phyloP scores from a whole-genome alignment of 2,888 invertebrate genomes.

The Rhyacophila evoluta region DNA sequence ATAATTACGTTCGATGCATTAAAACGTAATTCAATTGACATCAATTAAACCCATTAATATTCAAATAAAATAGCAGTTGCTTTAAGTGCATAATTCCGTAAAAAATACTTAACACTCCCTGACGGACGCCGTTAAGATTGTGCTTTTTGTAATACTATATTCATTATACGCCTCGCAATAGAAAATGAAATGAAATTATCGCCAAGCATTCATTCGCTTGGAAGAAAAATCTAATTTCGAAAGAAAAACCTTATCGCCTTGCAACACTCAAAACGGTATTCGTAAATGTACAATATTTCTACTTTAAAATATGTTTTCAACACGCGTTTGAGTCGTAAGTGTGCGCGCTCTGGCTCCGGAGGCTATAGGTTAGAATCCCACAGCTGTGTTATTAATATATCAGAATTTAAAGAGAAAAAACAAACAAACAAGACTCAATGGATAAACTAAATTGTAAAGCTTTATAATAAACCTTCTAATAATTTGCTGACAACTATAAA shows the following conservation, averaged over 20 bases:
- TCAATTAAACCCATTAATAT: neutral
- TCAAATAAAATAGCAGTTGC: neutral
- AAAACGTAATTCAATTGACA: constrained; percentile 7
- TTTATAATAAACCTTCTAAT: too few relatives aligned
- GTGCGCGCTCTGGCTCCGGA: too few relatives aligned
- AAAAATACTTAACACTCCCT: neutral
- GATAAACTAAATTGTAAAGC: too few relatives aligned
- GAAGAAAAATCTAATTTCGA: constrained; percentile 2
- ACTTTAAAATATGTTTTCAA: too few relatives aligned
- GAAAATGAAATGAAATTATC: constrained; percentile 11
- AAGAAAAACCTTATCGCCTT: neutral
- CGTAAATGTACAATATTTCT: neutral
- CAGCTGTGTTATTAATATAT: too few relatives aligned
- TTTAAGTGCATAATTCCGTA: neutral
- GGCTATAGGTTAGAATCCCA: too few relatives aligned
- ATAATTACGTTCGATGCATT: neutral
- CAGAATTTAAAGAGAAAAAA: too few relatives aligned
- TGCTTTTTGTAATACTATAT: neutral
- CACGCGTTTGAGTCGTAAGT: too few relatives aligned
- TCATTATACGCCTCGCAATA: constrained; percentile 5
- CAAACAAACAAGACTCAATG: too few relatives aligned
- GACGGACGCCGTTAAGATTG: neutral
- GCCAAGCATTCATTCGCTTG: neutral
- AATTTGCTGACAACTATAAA: too few relatives aligned
- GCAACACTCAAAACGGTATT: neutral